Evolutionary conservation across 1,140 invertebrate species (phyloP).

Genomic region (Drosophila suzukii): DNA sequence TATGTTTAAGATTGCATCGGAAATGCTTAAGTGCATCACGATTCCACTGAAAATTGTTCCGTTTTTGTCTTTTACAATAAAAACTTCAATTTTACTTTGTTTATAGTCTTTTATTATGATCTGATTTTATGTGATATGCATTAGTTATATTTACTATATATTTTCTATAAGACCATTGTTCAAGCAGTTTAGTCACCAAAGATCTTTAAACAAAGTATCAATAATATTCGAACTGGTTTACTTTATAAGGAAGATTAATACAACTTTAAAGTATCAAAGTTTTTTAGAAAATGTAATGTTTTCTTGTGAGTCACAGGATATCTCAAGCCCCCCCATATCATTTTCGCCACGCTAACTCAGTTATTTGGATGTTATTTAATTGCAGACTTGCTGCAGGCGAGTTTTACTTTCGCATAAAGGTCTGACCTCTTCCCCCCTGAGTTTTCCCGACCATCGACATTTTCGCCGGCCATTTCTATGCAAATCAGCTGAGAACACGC

Average conservation of each 20-base stretch:
- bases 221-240: no score
- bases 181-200: not conserved
- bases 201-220: not conserved
- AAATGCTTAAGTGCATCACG: slow-evolving; percentile 14
- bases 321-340: not conserved
- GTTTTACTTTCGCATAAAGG: slow-evolving; percentile 17
- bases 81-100: not conserved
- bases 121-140: no score
- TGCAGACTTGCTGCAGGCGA: slow-evolving; percentile 33
- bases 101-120: no score
- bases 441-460: slow-evolving; percentile 38
- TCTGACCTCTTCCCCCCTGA: slow-evolving; percentile 2
- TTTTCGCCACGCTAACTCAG: not conserved
- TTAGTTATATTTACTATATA: no score
- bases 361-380: slow-evolving; percentile 32
- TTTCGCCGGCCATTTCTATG: slow-evolving; percentile 60
- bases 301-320: not conserved
- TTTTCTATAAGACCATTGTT: no score
- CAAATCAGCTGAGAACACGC: slow-evolving; percentile 71
- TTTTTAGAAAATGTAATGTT: no score
- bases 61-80: not conserved
- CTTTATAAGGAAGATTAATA: no score
- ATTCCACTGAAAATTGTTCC: not conserved
- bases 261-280: no score
- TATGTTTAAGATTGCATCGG: slow-evolving; percentile 1